A percentile compares a stretch with the other conserved stretches of the same genome.
Evolutionary conservation across 1,140 invertebrate species (phyloP).

Genomic region (Calephelis virginiensis): DNA sequence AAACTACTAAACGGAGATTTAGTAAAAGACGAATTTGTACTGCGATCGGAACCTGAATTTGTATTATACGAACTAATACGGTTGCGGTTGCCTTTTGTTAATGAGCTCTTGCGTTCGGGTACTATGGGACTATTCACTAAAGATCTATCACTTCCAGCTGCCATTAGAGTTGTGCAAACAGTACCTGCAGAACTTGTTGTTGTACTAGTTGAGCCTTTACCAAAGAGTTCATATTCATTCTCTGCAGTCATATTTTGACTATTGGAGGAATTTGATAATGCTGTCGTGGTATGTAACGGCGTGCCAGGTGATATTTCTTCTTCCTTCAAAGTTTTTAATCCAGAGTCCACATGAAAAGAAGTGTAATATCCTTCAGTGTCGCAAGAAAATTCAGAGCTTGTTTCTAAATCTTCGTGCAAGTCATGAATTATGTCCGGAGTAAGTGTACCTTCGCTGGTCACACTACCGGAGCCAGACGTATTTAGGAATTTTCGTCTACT

Average conservation of each 20-base stretch:
- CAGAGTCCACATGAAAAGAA: slow-evolving; percentile 97
- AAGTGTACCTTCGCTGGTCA: slow-evolving; percentile 90
- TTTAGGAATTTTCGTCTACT: slow-evolving; percentile 83
- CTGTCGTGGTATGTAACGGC: slow-evolving; percentile 81
- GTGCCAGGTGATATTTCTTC: slow-evolving; percentile 84
- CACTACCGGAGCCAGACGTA: slow-evolving; percentile 88
- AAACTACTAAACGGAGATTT: slow-evolving; percentile 78
- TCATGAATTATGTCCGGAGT: slow-evolving; percentile 89
- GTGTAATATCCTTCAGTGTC: slow-evolving; percentile 99
- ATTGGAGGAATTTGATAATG: slow-evolving; percentile 80
- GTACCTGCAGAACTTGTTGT: slow-evolving; percentile 94
- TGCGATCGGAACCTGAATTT: slow-evolving; percentile 80
- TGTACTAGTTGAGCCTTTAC: slow-evolving; percentile 92
- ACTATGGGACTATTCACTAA: slow-evolving; percentile 83
- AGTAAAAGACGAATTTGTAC: slow-evolving; percentile 58
- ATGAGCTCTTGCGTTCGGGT: slow-evolving; percentile 86
- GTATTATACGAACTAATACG: slow-evolving; percentile 56
- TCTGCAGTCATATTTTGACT: slow-evolving; percentile 83
- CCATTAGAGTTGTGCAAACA: slow-evolving; percentile 89
- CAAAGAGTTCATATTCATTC: slow-evolving; percentile 93
- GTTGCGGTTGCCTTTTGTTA: slow-evolving; percentile 77
- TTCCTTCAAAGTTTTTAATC: slow-evolving; percentile 90
- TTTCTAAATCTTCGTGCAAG: slow-evolving; percentile 91
- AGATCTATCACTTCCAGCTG: slow-evolving; percentile 79
- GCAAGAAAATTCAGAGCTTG: slow-evolving; percentile 95